These are phyloP conservation scores for Ciconia boyciana DNA, from an alignment of 2,113 vertebrate species.

Conservation along the genomic window DNA sequence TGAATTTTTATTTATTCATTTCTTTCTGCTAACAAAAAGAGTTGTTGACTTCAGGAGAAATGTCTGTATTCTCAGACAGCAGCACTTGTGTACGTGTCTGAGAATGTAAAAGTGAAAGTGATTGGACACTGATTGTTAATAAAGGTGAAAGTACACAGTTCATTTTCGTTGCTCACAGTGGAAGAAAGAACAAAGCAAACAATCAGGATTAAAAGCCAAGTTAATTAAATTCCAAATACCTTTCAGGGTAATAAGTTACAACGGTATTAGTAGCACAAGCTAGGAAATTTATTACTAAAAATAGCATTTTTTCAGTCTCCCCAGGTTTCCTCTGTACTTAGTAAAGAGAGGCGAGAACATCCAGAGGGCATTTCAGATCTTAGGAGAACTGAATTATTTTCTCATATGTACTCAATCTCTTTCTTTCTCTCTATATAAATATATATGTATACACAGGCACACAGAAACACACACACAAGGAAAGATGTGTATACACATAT, in stretches of 20 bases:
- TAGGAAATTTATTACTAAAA: constrained; percentile 49
- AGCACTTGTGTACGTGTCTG: not conserved
- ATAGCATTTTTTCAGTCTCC: not conserved
- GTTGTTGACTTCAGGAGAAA: not conserved
- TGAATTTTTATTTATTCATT: not conserved
- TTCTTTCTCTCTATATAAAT: not conserved
- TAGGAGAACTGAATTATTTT: not conserved
- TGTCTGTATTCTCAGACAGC: not conserved
- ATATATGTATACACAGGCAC: not conserved
- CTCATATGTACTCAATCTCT: not conserved
- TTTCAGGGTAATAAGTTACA: constrained; percentile 30
- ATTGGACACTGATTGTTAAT: not conserved
- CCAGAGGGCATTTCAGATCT: not conserved
- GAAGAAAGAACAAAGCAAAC: constrained; percentile 19
- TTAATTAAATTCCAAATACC: constrained; percentile 48
- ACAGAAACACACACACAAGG: not conserved
- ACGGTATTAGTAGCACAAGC: not conserved
- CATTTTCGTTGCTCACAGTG: not conserved
- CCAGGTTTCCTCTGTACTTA: not conserved
- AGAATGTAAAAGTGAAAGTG: constrained; percentile 12
- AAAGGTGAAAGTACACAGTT: constrained; percentile 20
- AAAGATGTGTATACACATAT: not conserved
- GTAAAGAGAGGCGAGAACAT: not conserved
- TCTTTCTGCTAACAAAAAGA: not conserved
- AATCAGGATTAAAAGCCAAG: constrained; percentile 42